Conservation (phyloP, 2,797 vertebrate species). For the Myotis myotis region DNA sequence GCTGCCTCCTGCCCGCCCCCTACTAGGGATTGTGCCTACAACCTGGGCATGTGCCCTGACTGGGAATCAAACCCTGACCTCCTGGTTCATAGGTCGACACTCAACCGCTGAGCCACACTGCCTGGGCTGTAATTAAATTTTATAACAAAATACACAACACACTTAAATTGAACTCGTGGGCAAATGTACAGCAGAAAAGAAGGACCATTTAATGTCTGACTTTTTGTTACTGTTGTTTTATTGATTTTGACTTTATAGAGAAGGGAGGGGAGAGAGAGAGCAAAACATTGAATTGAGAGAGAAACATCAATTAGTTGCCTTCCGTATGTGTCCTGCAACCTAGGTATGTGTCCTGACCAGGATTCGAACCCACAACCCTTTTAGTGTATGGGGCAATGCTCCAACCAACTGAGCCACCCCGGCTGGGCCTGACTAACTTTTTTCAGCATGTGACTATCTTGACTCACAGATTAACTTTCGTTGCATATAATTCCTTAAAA, state of each 20-base stretch:
- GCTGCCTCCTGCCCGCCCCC: no score
- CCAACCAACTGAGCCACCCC: background rate
- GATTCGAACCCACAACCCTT: background rate
- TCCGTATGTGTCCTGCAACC: background rate
- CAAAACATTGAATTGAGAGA: background rate
- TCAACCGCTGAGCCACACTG: no score
- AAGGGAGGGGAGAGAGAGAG: background rate
- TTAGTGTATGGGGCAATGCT: background rate
- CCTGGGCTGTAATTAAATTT: constrained; percentile 24
- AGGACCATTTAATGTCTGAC: background rate
- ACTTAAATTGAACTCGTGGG: background rate
- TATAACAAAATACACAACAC: background rate
- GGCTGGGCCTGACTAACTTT: background rate
- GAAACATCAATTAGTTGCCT: background rate
- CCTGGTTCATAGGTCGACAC: no score
- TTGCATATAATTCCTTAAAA: background rate
- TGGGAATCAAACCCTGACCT: no score
- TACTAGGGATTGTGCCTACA: no score
- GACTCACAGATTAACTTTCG: background rate
- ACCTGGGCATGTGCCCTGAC: no score
- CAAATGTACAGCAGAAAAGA: background rate
- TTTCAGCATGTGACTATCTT: background rate
- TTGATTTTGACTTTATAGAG: background rate
- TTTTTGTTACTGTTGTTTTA: background rate
- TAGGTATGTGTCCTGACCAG: background rate